phyloP scores from a whole-genome alignment of 2,113 vertebrate species.

The Mellivora capensis region DNA sequence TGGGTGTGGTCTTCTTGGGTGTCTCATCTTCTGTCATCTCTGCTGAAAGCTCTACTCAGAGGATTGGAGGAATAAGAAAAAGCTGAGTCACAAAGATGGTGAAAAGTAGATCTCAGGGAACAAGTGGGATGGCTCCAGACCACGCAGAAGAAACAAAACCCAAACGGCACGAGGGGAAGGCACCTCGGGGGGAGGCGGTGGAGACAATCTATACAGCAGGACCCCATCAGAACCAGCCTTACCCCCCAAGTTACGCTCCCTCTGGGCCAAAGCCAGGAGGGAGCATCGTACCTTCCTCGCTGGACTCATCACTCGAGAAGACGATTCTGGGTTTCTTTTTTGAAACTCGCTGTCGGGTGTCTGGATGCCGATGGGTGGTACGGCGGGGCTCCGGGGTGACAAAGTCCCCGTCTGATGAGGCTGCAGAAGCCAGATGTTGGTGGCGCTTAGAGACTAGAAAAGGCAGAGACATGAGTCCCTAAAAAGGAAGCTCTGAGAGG shows the following conservation, averaged over 20 bases:
- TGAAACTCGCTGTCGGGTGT: slow-evolving; percentile 36
- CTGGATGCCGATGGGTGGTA: background rate
- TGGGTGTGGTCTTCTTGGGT: slow-evolving; percentile 94
- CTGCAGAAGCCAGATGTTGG: background rate
- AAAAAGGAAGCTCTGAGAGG: background rate
- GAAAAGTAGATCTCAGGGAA: background rate
- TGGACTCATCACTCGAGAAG: slow-evolving; percentile 93
- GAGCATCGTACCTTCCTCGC: slow-evolving; percentile 72
- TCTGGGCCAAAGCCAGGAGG: background rate
- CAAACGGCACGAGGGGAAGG: background rate
- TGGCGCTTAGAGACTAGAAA: slow-evolving; percentile 31
- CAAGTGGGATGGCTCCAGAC: background rate
- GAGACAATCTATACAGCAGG: background rate
- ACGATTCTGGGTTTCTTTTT: slow-evolving; percentile 82
- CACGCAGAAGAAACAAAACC: background rate
- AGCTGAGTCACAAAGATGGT: slow-evolving; percentile 18
- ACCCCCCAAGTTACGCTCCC: background rate
- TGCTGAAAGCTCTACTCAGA: slow-evolving; percentile 78
- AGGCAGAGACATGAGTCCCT: background rate
- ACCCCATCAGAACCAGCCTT: background rate
- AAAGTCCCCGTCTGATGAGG: slow-evolving; percentile 78
- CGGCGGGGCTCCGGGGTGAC: slow-evolving; percentile 82
- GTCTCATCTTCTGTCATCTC: slow-evolving; percentile 91
- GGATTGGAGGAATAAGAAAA: slow-evolving; percentile 24
- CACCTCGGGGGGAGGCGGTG: rapidly evolving